Conservation (phyloP, 2,888 invertebrate genomes). For the Meteorus cinctellus region DNA sequence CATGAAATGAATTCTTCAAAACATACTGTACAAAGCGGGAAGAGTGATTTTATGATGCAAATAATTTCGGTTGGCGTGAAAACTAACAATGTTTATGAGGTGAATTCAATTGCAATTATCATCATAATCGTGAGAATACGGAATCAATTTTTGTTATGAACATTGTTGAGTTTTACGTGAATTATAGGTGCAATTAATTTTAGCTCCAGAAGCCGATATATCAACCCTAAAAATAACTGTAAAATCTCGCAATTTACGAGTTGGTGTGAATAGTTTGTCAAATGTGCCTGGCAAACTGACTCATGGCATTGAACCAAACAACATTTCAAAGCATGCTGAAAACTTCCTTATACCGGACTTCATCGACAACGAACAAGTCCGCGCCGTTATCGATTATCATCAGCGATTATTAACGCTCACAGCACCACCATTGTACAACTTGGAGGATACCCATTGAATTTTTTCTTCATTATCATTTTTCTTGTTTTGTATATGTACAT, state of each 20-base stretch:
- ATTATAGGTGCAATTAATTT: constrained; percentile 53
- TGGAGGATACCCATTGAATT: constrained; percentile 30
- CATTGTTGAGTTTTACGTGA: background rate
- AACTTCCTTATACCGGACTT: constrained; percentile 58
- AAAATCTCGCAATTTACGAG: constrained; percentile 59
- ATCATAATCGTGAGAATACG: too few species aligned
- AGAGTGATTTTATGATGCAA: constrained; percentile 41
- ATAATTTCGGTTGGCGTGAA: constrained; percentile 56
- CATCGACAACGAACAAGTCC: constrained; percentile 57
- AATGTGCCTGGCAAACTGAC: constrained; percentile 46
- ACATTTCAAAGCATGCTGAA: constrained; percentile 53
- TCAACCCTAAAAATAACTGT: constrained; percentile 60
- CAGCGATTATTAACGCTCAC: constrained; percentile 56
- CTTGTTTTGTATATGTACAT: background rate
- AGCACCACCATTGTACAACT: constrained; percentile 54
- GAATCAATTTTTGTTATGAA: too few species aligned
- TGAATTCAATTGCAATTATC: constrained; percentile 26
- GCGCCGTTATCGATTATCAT: constrained; percentile 56
- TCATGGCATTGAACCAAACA: constrained; percentile 50
- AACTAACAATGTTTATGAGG: constrained; percentile 57
- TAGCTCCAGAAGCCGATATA: constrained; percentile 58
- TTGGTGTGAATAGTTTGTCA: constrained; percentile 49
- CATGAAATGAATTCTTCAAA: background rate
- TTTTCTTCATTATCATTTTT: background rate
- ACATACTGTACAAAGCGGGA: background rate